phyloP scores from a whole-genome alignment of 2,113 vertebrate genomes.

The Aphyosemion australe region DNA sequence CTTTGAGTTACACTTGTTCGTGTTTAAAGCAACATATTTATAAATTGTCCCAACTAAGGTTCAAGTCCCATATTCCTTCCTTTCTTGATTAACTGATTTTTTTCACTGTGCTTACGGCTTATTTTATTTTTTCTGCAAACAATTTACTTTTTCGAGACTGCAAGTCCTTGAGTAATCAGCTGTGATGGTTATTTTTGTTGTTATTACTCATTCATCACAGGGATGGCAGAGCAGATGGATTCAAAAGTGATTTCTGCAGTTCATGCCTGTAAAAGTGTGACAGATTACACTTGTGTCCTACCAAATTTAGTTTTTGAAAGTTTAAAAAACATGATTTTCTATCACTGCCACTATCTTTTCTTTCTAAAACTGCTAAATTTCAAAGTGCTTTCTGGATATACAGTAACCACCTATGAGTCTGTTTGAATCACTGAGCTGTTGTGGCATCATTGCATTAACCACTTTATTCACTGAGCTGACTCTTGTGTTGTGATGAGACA shows the following conservation, averaged over 20 bases:
- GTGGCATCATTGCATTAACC: too few species aligned
- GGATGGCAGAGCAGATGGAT: constrained; percentile 3
- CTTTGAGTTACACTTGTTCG: neutral
- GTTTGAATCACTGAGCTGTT: too few species aligned
- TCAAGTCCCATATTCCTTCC: neutral
- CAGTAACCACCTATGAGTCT: too few species aligned
- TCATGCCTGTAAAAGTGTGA: neutral
- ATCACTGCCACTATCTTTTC: too few species aligned
- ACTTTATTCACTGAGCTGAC: too few species aligned
- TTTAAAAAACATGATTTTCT: neutral
- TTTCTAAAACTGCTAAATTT: too few species aligned
- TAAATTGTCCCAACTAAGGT: constrained; percentile 11
- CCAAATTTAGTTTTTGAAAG: neutral
- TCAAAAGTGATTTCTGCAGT: neutral
- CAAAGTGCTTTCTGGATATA: too few species aligned
- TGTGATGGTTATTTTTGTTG: constrained; percentile 12
- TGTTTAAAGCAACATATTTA: constrained; percentile 12
- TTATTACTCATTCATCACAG: neutral
- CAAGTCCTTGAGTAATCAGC: constrained; percentile 27
- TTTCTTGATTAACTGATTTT: constrained; percentile 8
- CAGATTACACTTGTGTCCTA: neutral
- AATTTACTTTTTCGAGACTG: neutral
- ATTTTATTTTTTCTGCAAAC: constrained; percentile 4
- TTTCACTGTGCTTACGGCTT: neutral
- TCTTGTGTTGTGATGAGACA: too few species aligned